Evolutionary conservation across 2,113 vertebrate species (phyloP), one percentile per base, ranked within the genome.

Genomic region (Nannospalax galili): DNA sequence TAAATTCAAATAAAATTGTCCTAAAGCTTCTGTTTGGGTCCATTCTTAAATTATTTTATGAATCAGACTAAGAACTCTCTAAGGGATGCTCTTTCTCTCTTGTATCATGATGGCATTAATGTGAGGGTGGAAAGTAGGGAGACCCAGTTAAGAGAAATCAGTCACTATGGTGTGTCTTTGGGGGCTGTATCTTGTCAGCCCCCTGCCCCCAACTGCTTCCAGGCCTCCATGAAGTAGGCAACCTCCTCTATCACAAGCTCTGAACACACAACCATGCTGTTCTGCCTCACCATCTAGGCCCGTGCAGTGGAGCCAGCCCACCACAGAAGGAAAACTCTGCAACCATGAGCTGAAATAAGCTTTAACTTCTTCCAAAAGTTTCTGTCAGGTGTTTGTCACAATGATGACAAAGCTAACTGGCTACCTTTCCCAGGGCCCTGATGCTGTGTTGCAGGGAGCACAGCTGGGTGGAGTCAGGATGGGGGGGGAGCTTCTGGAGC

Each of bases 381-480:
- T 69, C 67, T 1, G 22, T 37, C 45, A 67, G 5, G 32, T 37
- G 14, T 37, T 48, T 86, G 45, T 37, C 67, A 86, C 35, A 67
- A 6, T 56, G 67, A 35, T 69, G 7, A 26, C 64, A 52, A 52
- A 56, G 64, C 32, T 52, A 28, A 84, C 40, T 22, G 2, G 19
- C 7, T 1, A 4, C 2, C 45, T 35, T 73, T 37, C 9, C 62
- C 26, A 37, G 37, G 84, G 10, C 16, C 30, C 37, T 17, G 62
- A 30, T 3, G 56, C 4, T 7, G 28, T 0, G 4, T 26, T 24
- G 0, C 22, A 7, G 1, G 60, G 81, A 64, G n/a, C 28, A 35
- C 56, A 24, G 17, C 35, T 24, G 30, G 12, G 22, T 22, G 85
- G n/a, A 3, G 70, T 14, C 52, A 22, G n/a, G 42, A 35, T 3